These are phyloP conservation scores for Scalopus aquaticus DNA, from an alignment of 2,113 vertebrate genomes.

Conservation along the genomic window DNA sequence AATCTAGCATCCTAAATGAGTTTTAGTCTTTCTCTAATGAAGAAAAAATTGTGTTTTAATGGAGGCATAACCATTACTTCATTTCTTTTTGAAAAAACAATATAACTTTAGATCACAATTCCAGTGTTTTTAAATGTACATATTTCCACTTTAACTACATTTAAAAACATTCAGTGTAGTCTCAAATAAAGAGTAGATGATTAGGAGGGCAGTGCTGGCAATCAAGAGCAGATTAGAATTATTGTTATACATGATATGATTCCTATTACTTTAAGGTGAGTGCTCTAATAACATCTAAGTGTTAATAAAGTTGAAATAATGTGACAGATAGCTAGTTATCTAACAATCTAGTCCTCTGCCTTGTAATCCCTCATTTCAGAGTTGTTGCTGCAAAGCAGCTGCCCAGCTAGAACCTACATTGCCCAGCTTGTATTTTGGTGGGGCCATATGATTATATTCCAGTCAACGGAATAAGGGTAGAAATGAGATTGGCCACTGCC, in stretches of 20 bases:
- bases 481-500: not conserved
- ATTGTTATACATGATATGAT: not conserved
- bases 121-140: not conserved
- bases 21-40: not conserved
- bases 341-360: not conserved
- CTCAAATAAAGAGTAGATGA: slow-evolving; percentile 8
- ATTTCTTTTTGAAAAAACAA: not conserved
- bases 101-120: not conserved
- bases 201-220: slow-evolving; percentile 28
- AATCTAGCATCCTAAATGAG: not conserved
- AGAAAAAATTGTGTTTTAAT: not conserved
- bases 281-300: not conserved
- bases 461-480: not conserved
- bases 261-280: not conserved
- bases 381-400: not conserved
- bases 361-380: not conserved
- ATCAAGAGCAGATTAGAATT: not conserved
- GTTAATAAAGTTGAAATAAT: slow-evolving; percentile 42
- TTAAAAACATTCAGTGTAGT: slow-evolving; percentile 48
- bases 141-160: slow-evolving; percentile 19
- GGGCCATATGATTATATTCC: not conserved
- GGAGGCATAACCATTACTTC: not conserved
- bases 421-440: not conserved
- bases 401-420: not conserved
- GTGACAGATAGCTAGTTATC: not conserved